Evolutionary conservation across 1,140 invertebrate genomes (phyloP), one percentile per base, ranked within the genome.

Genomic region (Drosophila willistoni): DNA sequence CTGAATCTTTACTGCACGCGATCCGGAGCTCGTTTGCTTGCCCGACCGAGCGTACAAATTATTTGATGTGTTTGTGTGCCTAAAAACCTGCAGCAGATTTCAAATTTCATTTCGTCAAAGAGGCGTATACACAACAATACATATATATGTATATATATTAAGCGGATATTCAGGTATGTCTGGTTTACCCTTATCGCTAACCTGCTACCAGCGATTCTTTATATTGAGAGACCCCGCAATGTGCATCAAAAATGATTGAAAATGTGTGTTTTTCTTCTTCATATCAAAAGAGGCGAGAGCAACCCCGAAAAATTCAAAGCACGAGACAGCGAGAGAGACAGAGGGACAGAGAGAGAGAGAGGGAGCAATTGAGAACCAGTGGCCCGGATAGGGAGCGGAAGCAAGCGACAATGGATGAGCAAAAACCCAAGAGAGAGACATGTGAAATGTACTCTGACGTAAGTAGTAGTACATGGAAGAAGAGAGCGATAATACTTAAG

Each of bases 31-130:
- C 61, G 34, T 33, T 25, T 34, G 36, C 13, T n/a, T 36, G 19
- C 2, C 29, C 12, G 39, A 47, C 14, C 55, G 29, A 14, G 7
- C 29, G 29, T 12, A 13, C 55, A 36, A 57, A 39, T 41, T 36
- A 39, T 61, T 64, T 69, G 36, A 19, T 59, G 47, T 62, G 79
- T 68, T 79, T 60, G 57, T 74, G 55, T 86, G 83, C 83, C 83
- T 83, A 86, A 86, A 86, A 87, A 79, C 69, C 65, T 77, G 83
- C 83, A 63, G 79, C 51, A 86, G 9, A 86, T 83, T 83, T 83
- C 44, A 51, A 22, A 22, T 29, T 29, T 29, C 29, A 29, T 51
- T 51, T 10, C 44, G 22, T 54, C 12, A 14, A 12, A 54, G 13
- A 22, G 42, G 22, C 22, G 29, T 7, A 1, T 47, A 55, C 14